These are phyloP conservation scores for Eupithecia pulchellata DNA, from an alignment of 2,888 invertebrate genomes.

Conservation along the genomic window DNA sequence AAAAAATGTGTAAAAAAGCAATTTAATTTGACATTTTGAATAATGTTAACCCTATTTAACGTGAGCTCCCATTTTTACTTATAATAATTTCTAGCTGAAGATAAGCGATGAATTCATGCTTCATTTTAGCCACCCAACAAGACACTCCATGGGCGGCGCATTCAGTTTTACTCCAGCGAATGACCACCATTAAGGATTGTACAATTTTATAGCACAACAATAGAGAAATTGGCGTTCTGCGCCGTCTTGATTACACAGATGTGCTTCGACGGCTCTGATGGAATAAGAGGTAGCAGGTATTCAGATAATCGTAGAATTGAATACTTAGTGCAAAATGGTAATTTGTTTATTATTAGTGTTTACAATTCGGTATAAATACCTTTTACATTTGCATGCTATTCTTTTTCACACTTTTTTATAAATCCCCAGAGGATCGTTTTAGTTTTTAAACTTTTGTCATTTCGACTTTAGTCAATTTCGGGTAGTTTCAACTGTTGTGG, in stretches of 20 bases:
- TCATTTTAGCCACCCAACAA: conserved; percentile 29
- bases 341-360: background rate
- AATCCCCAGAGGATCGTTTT: too few relatives aligned
- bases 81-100: background rate
- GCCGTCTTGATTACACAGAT: conserved; percentile 26
- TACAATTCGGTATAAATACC: background rate
- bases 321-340: background rate
- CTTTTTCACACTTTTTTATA: too few relatives aligned
- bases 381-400: background rate
- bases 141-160: conserved; percentile 29
- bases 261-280: conserved; percentile 17
- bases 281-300: background rate
- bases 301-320: background rate
- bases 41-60: too few relatives aligned
- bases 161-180: conserved; percentile 38
- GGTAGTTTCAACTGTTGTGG: too few relatives aligned
- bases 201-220: conserved; percentile 37
- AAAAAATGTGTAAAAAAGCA: too few relatives aligned
- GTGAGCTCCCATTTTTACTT: too few relatives aligned
- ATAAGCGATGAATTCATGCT: background rate
- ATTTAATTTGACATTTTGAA: too few relatives aligned
- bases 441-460: too few relatives aligned
- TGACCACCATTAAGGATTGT: conserved; percentile 36
- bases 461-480: too few relatives aligned
- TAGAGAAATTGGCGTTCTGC: conserved; percentile 30